Conservation (phyloP, 2,113 vertebrate genomes). For the Taxidea taxus region DNA sequence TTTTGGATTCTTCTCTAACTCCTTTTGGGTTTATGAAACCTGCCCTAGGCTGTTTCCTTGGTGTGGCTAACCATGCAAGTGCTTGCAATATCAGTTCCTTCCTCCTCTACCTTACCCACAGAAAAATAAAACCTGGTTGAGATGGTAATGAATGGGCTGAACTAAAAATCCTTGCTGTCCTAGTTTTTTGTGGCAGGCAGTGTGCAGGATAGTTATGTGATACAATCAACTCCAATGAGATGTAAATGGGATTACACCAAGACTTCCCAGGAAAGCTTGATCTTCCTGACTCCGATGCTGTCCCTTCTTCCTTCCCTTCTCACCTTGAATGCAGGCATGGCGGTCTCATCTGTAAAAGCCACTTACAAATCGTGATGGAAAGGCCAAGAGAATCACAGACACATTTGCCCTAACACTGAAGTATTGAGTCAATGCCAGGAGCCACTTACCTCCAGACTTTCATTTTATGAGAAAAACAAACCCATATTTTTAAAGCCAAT, state of each 20-base stretch:
- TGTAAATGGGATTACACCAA: accelerated
- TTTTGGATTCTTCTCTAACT: not conserved
- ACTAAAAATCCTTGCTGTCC: not conserved
- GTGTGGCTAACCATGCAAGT: not conserved
- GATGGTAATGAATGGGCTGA: not conserved
- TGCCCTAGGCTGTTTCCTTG: not conserved
- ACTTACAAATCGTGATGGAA: not conserved
- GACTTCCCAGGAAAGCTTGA: not conserved
- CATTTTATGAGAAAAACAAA: not conserved
- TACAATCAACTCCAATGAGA: accelerated
- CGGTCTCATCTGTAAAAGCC: not conserved
- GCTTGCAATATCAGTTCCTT: not conserved
- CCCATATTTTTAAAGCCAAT: not conserved
- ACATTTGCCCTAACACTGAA: not conserved
- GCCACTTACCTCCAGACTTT: not conserved
- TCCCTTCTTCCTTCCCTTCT: not conserved
- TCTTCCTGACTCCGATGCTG: not conserved
- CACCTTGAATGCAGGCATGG: not conserved
- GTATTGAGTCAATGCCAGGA: not conserved
- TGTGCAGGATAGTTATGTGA: not conserved
- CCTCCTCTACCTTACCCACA: not conserved
- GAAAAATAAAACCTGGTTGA: not conserved
- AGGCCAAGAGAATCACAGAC: not conserved
- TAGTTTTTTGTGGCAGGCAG: not conserved
- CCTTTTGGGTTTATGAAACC: not conserved